These are phyloP conservation scores for Taurulus bubalis DNA, from an alignment of 2,113 vertebrate species.

Conservation along the genomic window DNA sequence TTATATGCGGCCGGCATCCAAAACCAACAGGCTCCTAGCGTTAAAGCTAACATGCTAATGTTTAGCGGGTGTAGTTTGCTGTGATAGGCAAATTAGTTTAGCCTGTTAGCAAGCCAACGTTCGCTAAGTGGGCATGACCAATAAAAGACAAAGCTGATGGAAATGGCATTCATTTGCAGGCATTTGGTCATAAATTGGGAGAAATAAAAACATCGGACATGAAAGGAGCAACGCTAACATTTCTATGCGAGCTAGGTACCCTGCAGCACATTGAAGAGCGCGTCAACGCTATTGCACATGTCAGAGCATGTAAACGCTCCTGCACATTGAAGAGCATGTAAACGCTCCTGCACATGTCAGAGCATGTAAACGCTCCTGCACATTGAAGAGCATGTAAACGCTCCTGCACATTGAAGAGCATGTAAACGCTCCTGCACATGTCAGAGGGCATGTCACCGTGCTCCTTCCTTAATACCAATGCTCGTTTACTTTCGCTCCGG, in stretches of 20 bases:
- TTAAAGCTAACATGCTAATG: not conserved
- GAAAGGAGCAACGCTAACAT: not conserved
- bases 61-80: not conserved
- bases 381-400: not conserved
- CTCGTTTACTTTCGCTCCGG: slow-evolving; percentile 13
- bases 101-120: not conserved
- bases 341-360: not conserved
- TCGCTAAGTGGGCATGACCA: not conserved
- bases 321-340: not conserved
- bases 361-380: too few relatives aligned
- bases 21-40: not conserved
- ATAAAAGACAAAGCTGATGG: not conserved
- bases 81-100: not conserved
- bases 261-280: not conserved
- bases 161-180: not conserved
- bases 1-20: not conserved
- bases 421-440: not conserved
- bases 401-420: too few relatives aligned
- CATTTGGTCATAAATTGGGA: not conserved
- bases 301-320: not conserved
- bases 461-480: not conserved
- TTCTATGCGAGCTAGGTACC: not conserved
- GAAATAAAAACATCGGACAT: not conserved
- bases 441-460: not conserved
- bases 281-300: not conserved